Conservation (phyloP, 2,888 invertebrate genomes). For the Pogonocherus hispidulus region DNA sequence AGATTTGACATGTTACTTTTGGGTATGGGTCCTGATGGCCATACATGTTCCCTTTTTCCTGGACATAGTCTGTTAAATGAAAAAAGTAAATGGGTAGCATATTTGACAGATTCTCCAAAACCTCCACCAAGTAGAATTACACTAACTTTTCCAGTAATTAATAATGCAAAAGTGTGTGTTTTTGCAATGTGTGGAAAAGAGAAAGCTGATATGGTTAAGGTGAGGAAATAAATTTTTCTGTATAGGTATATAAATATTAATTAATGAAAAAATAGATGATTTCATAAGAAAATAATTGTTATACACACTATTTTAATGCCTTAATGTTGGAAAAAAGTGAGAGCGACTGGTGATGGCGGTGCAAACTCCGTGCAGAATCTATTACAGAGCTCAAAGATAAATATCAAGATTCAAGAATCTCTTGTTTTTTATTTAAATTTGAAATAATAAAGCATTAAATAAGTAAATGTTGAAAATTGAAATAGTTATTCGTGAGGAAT, state of each 20-base stretch:
- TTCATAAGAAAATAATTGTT: no score
- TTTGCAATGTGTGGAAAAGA: slow-evolving; percentile 88
- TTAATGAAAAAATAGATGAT: neutral
- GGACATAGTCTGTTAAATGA: slow-evolving; percentile 79
- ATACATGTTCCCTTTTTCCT: slow-evolving; percentile 97
- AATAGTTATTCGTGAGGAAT: no score
- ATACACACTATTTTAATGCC: no score
- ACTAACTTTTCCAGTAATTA: slow-evolving; percentile 90
- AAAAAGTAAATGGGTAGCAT: slow-evolving; percentile 78
- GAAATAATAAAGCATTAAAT: no score
- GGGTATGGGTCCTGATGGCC: slow-evolving; percentile 98
- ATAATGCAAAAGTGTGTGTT: slow-evolving; percentile 85
- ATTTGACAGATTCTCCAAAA: slow-evolving; percentile 95
- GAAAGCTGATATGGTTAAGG: slow-evolving; percentile 92
- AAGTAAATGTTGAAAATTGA: no score
- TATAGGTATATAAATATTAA: no score
- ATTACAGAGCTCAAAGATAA: no score
- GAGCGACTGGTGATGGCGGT: no score
- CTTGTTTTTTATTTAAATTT: no score
- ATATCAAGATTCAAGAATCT: no score
- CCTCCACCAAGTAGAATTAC: slow-evolving; percentile 94
- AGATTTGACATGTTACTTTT: slow-evolving; percentile 90
- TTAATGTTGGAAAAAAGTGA: no score
- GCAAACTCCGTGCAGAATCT: no score
- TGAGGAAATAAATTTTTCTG: slow-evolving; percentile 69